Conservation (phyloP, 2,797 vertebrate genomes). For the Ataeniobius toweri region DNA sequence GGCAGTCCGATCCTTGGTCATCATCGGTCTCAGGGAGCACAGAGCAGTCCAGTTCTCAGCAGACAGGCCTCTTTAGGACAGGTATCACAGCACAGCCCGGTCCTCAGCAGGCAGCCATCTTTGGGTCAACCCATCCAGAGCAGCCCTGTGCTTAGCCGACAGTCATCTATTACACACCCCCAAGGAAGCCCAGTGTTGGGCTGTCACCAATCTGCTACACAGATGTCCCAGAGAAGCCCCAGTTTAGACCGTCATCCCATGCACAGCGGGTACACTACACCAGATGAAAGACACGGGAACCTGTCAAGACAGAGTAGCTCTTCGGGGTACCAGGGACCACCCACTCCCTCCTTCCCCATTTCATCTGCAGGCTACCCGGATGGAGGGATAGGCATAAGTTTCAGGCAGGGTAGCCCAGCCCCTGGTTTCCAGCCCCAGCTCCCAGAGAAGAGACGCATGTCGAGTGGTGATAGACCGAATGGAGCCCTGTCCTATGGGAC, state of each 20-base stretch:
- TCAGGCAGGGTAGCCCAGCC: slow-evolving; percentile 87
- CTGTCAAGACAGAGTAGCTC: slow-evolving; percentile 95
- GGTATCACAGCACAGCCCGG: slow-evolving; percentile 80
- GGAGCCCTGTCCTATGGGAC: slow-evolving; percentile 89
- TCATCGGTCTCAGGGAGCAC: slow-evolving; percentile 57
- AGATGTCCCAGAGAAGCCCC: slow-evolving; percentile 83
- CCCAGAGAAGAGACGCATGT: slow-evolving; percentile 94
- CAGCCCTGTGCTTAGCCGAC: slow-evolving; percentile 85
- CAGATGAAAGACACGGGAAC: slow-evolving; percentile 87
- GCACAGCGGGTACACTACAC: slow-evolving; percentile 89
- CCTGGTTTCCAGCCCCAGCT: slow-evolving; percentile 82
- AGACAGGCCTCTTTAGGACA: slow-evolving; percentile 64
- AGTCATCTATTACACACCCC: slow-evolving; percentile 60
- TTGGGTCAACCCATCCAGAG: slow-evolving; percentile 73
- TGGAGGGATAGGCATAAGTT: slow-evolving; percentile 71
- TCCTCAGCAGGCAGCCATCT: slow-evolving; percentile 82
- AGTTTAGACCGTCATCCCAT: slow-evolving; percentile 86
- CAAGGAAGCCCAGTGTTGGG: slow-evolving; percentile 74
- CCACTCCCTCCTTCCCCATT: slow-evolving; percentile 93
- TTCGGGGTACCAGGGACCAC: slow-evolving; percentile 92
- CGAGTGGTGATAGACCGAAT: slow-evolving; percentile 87
- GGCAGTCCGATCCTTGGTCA: slow-evolving; percentile 64
- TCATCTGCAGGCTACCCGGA: slow-evolving; percentile 88
- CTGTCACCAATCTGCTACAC: slow-evolving; percentile 73
- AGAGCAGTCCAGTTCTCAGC: slow-evolving; percentile 72